A percentile compares a stretch with the other conserved stretches of the same genome.
Evolutionary conservation across 1,140 invertebrate genomes (phyloP).

Genomic region (Drosophila prosaltans): DNA sequence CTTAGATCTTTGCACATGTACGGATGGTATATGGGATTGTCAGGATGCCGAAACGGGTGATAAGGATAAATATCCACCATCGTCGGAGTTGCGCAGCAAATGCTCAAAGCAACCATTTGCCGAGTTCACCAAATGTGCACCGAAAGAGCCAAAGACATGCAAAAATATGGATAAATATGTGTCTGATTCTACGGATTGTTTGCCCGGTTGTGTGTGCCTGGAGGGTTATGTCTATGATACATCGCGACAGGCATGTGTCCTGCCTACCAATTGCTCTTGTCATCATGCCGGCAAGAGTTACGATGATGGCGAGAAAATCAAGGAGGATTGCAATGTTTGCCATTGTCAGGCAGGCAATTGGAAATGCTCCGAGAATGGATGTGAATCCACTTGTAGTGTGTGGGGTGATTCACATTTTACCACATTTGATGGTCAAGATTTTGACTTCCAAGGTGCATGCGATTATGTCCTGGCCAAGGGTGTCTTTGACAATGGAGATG

Average conservation of each 20-base stretch:
- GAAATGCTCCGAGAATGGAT: conserved; percentile 87
- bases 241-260: conserved; percentile 87
- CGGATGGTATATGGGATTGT: conserved; percentile 90
- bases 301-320: conserved; percentile 89
- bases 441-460: conserved; percentile 94
- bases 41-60: conserved; percentile 86
- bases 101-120: conserved; percentile 86
- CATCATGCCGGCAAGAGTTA: conserved; percentile 94
- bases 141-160: conserved; percentile 90
- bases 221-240: conserved; percentile 89
- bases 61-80: conserved; percentile 86
- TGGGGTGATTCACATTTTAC: conserved; percentile 95
- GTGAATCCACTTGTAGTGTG: conserved; percentile 89
- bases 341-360: conserved; percentile 87
- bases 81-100: conserved; percentile 85
- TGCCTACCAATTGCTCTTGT: conserved; percentile 90
- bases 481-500: conserved; percentile 85
- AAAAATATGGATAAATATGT: conserved; percentile 89
- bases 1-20: conserved; percentile 89
- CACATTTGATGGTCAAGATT: conserved; percentile 92
- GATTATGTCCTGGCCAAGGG: conserved; percentile 93
- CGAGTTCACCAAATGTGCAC: conserved; percentile 90
- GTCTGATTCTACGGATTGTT: conserved; percentile 85
- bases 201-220: conserved; percentile 91
- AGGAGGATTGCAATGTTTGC: conserved; percentile 92